Conservation (phyloP, 2,888 invertebrate species). For the Masnerella sp. region DNA sequence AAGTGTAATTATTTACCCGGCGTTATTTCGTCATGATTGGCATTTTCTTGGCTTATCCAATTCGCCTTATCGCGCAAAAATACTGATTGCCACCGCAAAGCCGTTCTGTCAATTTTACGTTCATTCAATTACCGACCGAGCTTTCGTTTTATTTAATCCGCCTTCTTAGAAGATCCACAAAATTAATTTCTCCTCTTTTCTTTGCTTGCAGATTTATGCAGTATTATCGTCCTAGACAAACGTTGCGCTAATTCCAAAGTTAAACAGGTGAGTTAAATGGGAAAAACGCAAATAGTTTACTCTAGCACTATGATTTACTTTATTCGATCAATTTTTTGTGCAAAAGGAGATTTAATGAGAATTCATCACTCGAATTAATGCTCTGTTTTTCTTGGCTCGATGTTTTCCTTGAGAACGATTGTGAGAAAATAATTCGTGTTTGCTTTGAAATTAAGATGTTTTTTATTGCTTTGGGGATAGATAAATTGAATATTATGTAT, state of each 20-base stretch:
- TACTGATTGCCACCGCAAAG: conserved; percentile 11
- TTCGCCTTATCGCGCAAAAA: conserved; percentile 31
- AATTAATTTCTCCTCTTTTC: conserved; percentile 36
- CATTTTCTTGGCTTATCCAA: conserved; percentile 40
- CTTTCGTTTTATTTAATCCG: background rate
- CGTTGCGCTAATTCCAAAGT: conserved; percentile 23
- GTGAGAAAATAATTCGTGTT: too few relatives aligned
- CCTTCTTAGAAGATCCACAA: background rate
- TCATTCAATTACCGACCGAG: background rate
- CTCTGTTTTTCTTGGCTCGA: too few relatives aligned
- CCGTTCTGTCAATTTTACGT: conserved; percentile 14
- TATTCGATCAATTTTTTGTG: too few relatives aligned
- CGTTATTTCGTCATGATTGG: conserved; percentile 27
- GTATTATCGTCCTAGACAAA: conserved; percentile 44
- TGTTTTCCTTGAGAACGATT: too few relatives aligned
- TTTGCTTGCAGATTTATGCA: conserved; percentile 49
- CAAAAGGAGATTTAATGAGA: too few relatives aligned
- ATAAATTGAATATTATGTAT: too few relatives aligned
- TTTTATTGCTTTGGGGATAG: too few relatives aligned
- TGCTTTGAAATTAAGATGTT: too few relatives aligned
- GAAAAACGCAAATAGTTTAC: too few relatives aligned
- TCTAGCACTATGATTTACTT: too few relatives aligned
- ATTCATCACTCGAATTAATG: too few relatives aligned
- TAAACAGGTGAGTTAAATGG: conserved; percentile 32
- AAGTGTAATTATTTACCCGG: conserved; percentile 44